Evolutionary conservation across 2,113 vertebrate species (phyloP).

Genomic region (Setophaga kirtlandii): DNA sequence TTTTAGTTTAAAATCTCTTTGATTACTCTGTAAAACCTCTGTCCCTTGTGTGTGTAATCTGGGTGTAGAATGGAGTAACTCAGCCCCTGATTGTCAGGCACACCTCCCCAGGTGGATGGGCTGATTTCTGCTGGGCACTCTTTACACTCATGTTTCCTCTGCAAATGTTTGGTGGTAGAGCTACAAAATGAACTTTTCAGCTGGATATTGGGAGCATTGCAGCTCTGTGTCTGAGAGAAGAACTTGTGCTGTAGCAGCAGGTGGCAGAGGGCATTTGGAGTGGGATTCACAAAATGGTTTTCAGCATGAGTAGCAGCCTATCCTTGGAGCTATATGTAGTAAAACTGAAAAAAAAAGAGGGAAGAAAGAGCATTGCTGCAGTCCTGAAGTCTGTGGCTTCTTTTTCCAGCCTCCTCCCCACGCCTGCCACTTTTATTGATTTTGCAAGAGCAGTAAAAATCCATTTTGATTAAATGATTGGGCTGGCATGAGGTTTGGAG

Average conservation of each 20-base stretch:
- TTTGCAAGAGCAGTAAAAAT: background rate
- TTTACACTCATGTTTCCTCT: background rate
- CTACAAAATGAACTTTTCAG: background rate
- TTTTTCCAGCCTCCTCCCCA: background rate
- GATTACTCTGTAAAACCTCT: background rate
- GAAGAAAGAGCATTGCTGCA: background rate
- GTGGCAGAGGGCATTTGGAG: background rate
- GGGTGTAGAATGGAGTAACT: background rate
- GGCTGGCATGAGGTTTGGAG: background rate
- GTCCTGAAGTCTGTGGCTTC: background rate
- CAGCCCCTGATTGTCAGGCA: fast-evolving
- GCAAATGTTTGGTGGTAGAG: background rate
- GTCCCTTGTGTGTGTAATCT: background rate
- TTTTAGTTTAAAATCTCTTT: background rate
- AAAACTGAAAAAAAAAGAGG: background rate
- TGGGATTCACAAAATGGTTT: background rate
- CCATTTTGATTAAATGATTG: background rate
- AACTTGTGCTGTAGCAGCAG: background rate
- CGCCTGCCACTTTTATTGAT: background rate
- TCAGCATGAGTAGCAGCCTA: background rate
- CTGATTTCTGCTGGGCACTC: background rate
- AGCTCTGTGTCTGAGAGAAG: background rate
- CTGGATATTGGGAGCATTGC: fast-evolving
- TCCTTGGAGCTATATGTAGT: background rate
- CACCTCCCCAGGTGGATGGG: background rate